phyloP scores from a whole-genome alignment of 2,888 invertebrate genomes.

The Nephrotoma guestfalica region DNA sequence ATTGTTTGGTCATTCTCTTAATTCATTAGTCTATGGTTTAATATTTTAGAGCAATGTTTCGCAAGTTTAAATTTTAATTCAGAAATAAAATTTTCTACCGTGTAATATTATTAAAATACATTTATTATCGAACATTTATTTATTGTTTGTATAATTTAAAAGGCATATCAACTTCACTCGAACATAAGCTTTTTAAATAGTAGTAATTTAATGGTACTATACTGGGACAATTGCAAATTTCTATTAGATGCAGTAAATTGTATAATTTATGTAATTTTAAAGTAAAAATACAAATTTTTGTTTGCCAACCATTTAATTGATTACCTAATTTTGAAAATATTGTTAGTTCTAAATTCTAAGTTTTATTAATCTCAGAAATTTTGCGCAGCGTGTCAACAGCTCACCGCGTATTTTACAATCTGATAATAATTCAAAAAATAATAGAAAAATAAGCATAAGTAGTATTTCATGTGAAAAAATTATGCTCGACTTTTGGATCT shows the following conservation, averaged over 20 bases:
- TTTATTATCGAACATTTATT: background rate
- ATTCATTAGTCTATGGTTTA: too few species aligned
- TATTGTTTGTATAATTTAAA: background rate
- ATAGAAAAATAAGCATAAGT: background rate
- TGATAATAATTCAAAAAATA: background rate
- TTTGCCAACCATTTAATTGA: background rate
- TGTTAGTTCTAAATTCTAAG: background rate
- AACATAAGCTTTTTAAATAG: background rate
- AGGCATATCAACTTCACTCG: background rate
- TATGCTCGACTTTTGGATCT: background rate
- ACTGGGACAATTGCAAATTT: background rate
- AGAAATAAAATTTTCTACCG: background rate
- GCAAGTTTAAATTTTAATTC: background rate
- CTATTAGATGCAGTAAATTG: background rate
- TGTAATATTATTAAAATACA: background rate
- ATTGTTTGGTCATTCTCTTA: too few species aligned
- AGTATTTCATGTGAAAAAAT: background rate
- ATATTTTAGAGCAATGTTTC: background rate
- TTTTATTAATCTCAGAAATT: background rate
- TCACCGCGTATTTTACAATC: background rate
- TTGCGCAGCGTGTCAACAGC: background rate
- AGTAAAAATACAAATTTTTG: background rate
- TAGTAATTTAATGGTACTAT: background rate
- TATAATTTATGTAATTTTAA: background rate
- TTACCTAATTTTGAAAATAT: background rate